Base-by-base conservation (phyloP, 1,140 invertebrate genomes). In the Apis florea region DNA sequence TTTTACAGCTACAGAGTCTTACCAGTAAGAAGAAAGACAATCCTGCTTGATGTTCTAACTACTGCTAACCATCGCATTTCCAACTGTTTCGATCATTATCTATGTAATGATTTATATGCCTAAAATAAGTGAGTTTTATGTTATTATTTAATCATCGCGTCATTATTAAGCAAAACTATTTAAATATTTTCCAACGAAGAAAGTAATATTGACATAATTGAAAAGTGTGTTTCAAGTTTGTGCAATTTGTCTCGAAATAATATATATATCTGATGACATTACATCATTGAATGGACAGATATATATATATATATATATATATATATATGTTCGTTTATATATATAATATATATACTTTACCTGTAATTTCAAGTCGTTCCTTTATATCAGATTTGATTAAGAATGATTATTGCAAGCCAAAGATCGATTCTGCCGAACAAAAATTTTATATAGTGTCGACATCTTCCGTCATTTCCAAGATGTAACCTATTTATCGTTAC, bases 1-100 rank as follows among this genome's bases (percentile, higher is more conserved):
- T 92, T 94, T 79, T 94, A 59, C 93, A 95, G 94, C 92, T 95
- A 88, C 94, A 94, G 89, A 92, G 87, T 81, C 91, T 95, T 83
- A 93, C 93, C 84, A 85, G 88, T 83, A 93, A 91, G 85, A 94
- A 93, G 88, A 91, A 91, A 79, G 90, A 89, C 71, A 92, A 92
- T 79, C 88, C 92, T n/a, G 92, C 94, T 91, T 94, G 92, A 94
- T 75, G 77, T 53, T 69, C 58, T 82, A 83, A 74, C 54, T 21
- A 47, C 69, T 15, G 47, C 12, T 78, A 82, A 82, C 21, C 24
- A 21, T 64, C 63, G 19, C 24, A 59, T 59, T 82, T 76, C 17
- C 49, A 40, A 56, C 40, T 72, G 21, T 31, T 10, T 40, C 1
- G 51, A 53, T n/a, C 64, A 13, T n/a, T 15, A 21, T 51, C 5